Conservation (phyloP, 2,797 vertebrate genomes). For the Limnodromus scolopaceus region DNA sequence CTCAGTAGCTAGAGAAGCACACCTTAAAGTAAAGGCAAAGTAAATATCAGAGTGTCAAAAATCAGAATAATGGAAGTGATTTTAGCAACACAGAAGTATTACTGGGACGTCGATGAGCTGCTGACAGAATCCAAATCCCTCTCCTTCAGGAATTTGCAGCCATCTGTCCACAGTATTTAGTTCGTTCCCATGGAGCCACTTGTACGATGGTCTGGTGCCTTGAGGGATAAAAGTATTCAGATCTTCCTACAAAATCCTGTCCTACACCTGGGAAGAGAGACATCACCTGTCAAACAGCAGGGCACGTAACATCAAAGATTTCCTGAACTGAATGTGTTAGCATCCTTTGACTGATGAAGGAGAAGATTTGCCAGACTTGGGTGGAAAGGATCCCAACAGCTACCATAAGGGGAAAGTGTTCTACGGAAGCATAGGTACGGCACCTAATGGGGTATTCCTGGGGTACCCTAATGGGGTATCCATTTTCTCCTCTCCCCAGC, state of each 20-base stretch:
- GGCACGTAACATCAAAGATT: not conserved
- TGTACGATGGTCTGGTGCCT: not conserved
- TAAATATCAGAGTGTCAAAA: not conserved
- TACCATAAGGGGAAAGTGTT: not conserved
- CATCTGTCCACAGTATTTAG: not conserved
- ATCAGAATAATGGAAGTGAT: not conserved
- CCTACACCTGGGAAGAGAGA: not conserved
- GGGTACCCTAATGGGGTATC: not conserved
- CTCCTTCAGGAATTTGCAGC: not conserved
- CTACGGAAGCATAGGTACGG: not conserved
- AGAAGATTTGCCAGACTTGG: not conserved
- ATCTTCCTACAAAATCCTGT: rapidly evolving
- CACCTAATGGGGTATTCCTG: not conserved
- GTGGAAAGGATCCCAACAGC: not conserved
- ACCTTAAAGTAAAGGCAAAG: not conserved
- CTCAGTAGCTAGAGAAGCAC: not conserved
- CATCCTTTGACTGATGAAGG: not conserved
- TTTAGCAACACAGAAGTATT: not conserved
- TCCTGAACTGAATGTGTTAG: not conserved
- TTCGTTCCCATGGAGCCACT: not conserved
- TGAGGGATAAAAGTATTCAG: not conserved
- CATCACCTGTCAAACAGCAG: not conserved
- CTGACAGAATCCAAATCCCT: not conserved
- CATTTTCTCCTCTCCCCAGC: not conserved
- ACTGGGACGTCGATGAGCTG: not conserved